Conservation (phyloP, 2,113 vertebrate species). For the Hyla sarda region DNA sequence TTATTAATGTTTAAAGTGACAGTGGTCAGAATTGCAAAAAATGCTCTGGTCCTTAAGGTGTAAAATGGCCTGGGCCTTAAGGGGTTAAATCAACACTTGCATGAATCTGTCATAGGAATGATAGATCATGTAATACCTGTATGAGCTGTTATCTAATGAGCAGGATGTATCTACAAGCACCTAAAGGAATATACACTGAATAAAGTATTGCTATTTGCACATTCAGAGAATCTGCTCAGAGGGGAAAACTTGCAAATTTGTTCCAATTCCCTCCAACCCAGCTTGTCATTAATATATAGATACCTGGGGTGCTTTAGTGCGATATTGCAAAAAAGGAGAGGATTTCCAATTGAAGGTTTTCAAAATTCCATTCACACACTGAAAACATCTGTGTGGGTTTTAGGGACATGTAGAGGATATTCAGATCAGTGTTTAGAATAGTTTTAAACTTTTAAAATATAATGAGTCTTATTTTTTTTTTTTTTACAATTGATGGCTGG, state of each 20-base stretch:
- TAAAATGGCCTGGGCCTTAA: no score
- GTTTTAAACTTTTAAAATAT: no score
- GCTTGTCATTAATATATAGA: neutral
- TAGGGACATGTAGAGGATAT: neutral
- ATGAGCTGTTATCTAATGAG: neutral
- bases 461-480: no score
- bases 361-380: neutral
- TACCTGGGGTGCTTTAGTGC: neutral
- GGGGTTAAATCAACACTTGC: neutral
- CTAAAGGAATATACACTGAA: neutral
- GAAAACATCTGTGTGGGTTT: neutral
- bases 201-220: neutral
- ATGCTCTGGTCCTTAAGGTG: no score
- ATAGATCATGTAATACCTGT: neutral
- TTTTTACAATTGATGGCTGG: no score
- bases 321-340: neutral
- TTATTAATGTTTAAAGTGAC: no score
- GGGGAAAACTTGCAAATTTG: constrained; percentile 5
- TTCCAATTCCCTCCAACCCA: neutral
- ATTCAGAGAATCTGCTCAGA: neutral
- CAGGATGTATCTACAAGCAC: neutral
- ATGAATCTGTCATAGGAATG: neutral
- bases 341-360: neutral
- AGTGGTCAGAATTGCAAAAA: no score
- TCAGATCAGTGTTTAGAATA: neutral